Percentiles rank a stretch among this genome's conserved stretches.
phyloP scores from a whole-genome alignment of 2,113 vertebrate species.

The Odontesthes bonariensis region DNA sequence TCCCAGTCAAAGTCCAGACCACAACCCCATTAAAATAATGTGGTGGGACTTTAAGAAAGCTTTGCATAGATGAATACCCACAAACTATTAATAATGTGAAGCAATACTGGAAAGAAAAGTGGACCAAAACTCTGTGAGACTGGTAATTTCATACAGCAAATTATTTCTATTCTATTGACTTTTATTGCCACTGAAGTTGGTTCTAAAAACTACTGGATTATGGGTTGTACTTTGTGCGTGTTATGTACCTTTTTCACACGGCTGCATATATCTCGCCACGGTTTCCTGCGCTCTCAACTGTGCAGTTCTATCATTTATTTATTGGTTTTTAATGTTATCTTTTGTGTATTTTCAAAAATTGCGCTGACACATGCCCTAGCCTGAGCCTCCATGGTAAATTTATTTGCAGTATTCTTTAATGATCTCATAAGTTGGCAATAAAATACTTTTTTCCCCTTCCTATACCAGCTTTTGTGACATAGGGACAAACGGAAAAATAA shows the following conservation, averaged over 20 bases:
- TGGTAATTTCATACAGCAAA: background rate
- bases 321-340: background rate
- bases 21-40: too few species aligned
- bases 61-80: too few species aligned
- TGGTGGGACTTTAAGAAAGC: too few species aligned
- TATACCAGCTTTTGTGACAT: constrained; percentile 3
- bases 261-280: too few species aligned
- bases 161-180: too few species aligned
- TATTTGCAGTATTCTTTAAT: constrained; percentile 27
- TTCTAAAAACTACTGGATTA: background rate
- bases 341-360: background rate
- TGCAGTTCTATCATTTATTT: too few species aligned
- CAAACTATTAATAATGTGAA: too few species aligned
- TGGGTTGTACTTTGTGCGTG: too few species aligned
- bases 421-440: constrained; percentile 3
- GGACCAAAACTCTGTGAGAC: background rate
- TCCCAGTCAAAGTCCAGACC: too few species aligned
- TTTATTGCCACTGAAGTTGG: background rate
- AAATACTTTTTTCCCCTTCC: background rate
- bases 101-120: background rate
- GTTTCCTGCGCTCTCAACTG: too few species aligned
- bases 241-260: too few species aligned
- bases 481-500: background rate
- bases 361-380: background rate
- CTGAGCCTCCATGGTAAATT: constrained; percentile 1